Base-by-base conservation (phyloP, 2,888 invertebrate genomes). In the Pollenia amentaria region DNA sequence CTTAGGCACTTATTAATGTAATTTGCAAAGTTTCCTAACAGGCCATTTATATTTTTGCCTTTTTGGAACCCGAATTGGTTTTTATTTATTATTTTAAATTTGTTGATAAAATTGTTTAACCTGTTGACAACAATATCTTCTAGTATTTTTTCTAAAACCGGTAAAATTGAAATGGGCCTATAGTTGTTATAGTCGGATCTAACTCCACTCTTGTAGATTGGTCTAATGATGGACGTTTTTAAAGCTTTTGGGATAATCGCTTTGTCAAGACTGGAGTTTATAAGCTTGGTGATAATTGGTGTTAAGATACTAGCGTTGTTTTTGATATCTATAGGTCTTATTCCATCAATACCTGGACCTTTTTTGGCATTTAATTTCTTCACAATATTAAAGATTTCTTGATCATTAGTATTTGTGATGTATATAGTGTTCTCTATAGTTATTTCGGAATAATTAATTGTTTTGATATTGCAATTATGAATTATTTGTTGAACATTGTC, bases 21-120 rank as follows among this genome's bases (percentile, higher is more conserved):
- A 10, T 14, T 78, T 8, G 79, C 9, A 51, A 70, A 79, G 10
- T 51, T 12, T 18, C 62, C 42, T 0, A 79, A 12, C 1, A 79
- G 29, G 10, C 70, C 14, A 44, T 81, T 81, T 10, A 76, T 75
- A 60, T 46, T 82, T 76, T 60, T 76, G 3, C 69, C 82, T 29
- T 62, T 62, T 62, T 62, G 62, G 8, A 40, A 62, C 4, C 62
- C 62, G 9, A 40, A 62, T 40, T 40, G 62, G n/a, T 62, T 62
- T 40, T 62, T 40, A 21, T 62, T 62, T 40, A 62, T 62, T n/a
- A 62, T 16, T 38, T 40, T 40, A n/a, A 7, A 40, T 40, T 62
- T 62, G 6, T 40, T 16, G 14, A 40, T 40, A 62, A n/a, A 62
- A 12, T n/a, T 9, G 9, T 4, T 62, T 14, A 62, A 10, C 40